Evolutionary conservation across 2,888 invertebrate species (phyloP).

Genomic region (Polydrusus pterygomalis): DNA sequence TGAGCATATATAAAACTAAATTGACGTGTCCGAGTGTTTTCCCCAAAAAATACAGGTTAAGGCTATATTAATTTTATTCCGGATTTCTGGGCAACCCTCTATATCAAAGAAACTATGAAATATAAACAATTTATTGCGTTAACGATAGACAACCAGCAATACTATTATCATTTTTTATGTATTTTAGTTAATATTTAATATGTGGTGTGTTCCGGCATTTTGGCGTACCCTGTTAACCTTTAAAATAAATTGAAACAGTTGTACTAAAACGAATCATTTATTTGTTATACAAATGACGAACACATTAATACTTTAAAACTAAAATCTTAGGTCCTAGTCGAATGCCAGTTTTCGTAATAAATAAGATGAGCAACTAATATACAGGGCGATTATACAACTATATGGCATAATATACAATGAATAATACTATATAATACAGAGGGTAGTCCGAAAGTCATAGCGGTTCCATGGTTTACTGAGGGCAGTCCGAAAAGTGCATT

Average conservation of each 20-base stretch:
- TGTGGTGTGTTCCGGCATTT: too few species aligned
- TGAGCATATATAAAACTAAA: too few species aligned
- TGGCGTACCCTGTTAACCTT: too few species aligned
- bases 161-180: too few species aligned
- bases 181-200: too few species aligned
- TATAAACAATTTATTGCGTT: background rate
- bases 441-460: conserved; percentile 35
- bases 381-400: conserved; percentile 21
- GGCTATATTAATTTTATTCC: too few species aligned
- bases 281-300: conserved; percentile 15
- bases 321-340: conserved; percentile 13
- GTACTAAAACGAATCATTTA: conserved; percentile 9
- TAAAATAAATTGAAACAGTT: background rate
- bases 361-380: conserved; percentile 50
- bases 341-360: conserved; percentile 45
- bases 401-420: conserved; percentile 33
- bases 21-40: too few species aligned
- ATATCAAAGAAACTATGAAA: background rate
- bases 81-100: too few species aligned
- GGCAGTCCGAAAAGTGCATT: conserved; percentile 13
- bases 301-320: conserved; percentile 10
- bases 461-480: conserved; percentile 5
- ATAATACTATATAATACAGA: conserved; percentile 37
- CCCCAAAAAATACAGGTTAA: too few species aligned
- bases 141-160: background rate